Evolutionary conservation across 2,888 invertebrate genomes (phyloP).

Genomic region (Cheilosia soror): DNA sequence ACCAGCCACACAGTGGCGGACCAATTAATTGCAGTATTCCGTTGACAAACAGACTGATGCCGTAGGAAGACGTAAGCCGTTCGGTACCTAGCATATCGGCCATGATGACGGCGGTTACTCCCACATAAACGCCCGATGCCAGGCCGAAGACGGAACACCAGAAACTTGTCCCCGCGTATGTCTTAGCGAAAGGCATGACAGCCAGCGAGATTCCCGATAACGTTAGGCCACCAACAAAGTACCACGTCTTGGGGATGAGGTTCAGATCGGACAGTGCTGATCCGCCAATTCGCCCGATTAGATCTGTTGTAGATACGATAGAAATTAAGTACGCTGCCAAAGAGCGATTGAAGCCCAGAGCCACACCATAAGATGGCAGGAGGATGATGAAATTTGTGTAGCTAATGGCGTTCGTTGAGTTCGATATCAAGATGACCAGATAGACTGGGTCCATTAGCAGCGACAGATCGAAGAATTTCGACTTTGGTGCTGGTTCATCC

Average conservation of each 20-base stretch:
- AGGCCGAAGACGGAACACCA: constrained; percentile 92
- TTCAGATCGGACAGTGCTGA: constrained; percentile 92
- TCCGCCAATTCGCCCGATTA: constrained; percentile 93
- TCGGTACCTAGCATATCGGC: constrained; percentile 94
- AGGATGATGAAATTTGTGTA: constrained; percentile 94
- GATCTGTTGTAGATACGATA: constrained; percentile 91
- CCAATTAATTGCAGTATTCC: constrained; percentile 92
- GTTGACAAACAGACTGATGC: constrained; percentile 93
- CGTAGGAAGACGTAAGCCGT: constrained; percentile 93
- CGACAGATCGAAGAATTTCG: constrained; percentile 89
- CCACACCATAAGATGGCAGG: constrained; percentile 90
- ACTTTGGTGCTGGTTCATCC: constrained; percentile 77
- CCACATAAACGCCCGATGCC: constrained; percentile 93
- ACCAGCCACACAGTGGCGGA: constrained; percentile 92
- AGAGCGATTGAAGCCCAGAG: constrained; percentile 89
- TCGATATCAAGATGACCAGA: constrained; percentile 92
- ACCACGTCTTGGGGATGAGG: constrained; percentile 91
- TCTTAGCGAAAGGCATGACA: constrained; percentile 88
- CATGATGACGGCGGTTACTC: constrained; percentile 94
- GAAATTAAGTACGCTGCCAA: constrained; percentile 90
- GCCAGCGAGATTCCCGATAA: constrained; percentile 91
- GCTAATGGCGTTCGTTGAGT: constrained; percentile 93
- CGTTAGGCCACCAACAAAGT: constrained; percentile 91
- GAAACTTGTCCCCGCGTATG: constrained; percentile 87
- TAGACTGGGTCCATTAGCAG: constrained; percentile 91